A percentile compares a stretch with the other conserved stretches of the same genome.
Conservation (phyloP, 2,797 vertebrate genomes). For the Gadopsis bispinosus region DNA sequence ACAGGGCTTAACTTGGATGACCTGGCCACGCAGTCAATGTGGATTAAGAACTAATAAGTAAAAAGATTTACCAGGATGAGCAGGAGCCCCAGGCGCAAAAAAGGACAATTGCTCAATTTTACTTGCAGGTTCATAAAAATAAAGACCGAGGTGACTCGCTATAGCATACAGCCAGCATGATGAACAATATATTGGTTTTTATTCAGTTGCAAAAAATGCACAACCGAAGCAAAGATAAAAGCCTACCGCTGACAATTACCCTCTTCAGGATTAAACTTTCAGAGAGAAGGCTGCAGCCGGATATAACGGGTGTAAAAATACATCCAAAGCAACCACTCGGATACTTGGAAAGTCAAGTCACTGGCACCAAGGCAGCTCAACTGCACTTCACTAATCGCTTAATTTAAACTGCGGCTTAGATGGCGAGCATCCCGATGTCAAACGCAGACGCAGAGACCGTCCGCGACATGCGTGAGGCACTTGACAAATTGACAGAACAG, state of each 20-base stretch:
- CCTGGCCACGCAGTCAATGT: slow-evolving; percentile 62
- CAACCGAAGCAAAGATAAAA: background rate
- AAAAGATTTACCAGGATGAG: slow-evolving; percentile 60
- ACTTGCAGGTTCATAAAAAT: slow-evolving; percentile 33
- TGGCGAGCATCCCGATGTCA: slow-evolving; percentile 42
- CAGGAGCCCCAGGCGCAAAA: slow-evolving; percentile 18
- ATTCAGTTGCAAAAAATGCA: background rate
- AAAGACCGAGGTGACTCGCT: background rate
- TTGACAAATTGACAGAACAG: background rate
- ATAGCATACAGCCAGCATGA: background rate
- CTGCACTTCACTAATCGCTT: slow-evolving; percentile 71
- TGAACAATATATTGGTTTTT: background rate
- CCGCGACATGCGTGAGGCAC: background rate
- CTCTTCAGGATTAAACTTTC: slow-evolving; percentile 48
- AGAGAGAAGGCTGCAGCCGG: slow-evolving; percentile 10
- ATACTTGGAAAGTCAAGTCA: slow-evolving; percentile 49
- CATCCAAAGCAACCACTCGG: slow-evolving; percentile 8
- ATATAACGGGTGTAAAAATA: slow-evolving; percentile 43
- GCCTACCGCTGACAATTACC: background rate
- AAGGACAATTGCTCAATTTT: slow-evolving; percentile 8
- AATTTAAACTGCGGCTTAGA: slow-evolving; percentile 62
- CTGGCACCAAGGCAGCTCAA: slow-evolving; percentile 40
- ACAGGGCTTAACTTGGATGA: slow-evolving; percentile 71
- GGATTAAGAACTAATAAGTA: slow-evolving; percentile 77
- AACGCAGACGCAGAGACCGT: slow-evolving; percentile 13